Conservation (phyloP, 1,140 invertebrate species). For the Aphaenogaster floridana region DNA sequence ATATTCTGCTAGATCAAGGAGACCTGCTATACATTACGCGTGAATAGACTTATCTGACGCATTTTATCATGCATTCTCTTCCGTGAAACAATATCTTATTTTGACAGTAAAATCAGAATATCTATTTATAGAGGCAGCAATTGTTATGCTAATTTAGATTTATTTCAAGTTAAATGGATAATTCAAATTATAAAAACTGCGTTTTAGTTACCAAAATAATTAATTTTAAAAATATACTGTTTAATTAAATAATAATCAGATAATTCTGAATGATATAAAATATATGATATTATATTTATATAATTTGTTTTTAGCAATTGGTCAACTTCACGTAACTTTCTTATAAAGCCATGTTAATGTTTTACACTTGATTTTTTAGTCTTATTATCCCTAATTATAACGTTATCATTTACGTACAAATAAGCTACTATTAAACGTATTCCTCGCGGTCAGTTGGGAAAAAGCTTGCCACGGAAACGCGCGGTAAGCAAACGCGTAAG, state of each 20-base stretch:
- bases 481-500: constrained; percentile 63
- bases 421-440: constrained; percentile 59
- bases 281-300: neutral
- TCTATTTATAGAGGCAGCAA: neutral
- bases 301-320: neutral
- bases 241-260: neutral
- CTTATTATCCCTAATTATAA: constrained; percentile 30
- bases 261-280: neutral
- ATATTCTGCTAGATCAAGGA: constrained; percentile 56
- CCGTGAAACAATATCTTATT: constrained; percentile 2
- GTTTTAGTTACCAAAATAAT: neutral
- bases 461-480: constrained; percentile 38
- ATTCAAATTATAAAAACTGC: neutral
- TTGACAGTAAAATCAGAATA: neutral
- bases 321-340: neutral
- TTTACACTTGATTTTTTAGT: neutral
- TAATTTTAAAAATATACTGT: neutral
- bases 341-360: constrained; percentile 17
- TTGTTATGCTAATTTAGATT: constrained; percentile 11
- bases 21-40: constrained; percentile 22
- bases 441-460: constrained; percentile 21
- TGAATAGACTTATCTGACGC: neutral
- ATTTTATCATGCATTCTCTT: neutral
- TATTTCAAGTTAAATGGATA: neutral
- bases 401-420: constrained; percentile 24